Base-by-base conservation (phyloP, 2,797 vertebrate species). In the Chromobotia macracanthus region DNA sequence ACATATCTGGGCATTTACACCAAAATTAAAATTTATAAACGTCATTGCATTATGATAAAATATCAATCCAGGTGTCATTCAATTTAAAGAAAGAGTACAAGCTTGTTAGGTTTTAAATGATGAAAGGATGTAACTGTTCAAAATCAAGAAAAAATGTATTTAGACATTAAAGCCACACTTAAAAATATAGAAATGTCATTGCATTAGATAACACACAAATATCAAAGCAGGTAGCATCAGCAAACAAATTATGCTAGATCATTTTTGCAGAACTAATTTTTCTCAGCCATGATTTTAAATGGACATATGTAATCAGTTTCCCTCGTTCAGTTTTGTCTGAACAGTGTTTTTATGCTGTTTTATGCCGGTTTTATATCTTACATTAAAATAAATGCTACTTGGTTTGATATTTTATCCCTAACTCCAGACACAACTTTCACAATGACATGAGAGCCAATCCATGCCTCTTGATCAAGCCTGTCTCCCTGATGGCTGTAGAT, bases 361-460 rank as follows among this genome's bases (percentile, higher is more conserved):
- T 18, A 11, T 55, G 23, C 46, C 41, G 63, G 5, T 6, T 53
- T 1, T 53, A 53, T 18, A 50, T 18, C 48, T 56, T 21, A 10
- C 19, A 21, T 56, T 3, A 23, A 58, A 58, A 23, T 25, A 58
- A 58, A 58, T 25, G 55, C 10, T 3, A 12, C 55, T 12, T 12
- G 3, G 55, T 58, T 25, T 58, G 21, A 23, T 58, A 13, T 56
- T 56, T 10, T 56, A 48, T 12, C 3, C 46, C 3, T 38, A 38
- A 38, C 69, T 98, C 97, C 53, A 99, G 90, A 58, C 97, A 99
- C 0, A 95, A 97, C 85, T 98, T 96, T 97, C 97, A 99, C 80
- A 99, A 94, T 0, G 92, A 93, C 88, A 98, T 95, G 0, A 99
- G 93, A 0, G 97, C 95, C 0, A 60, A 86, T 2, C 95, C 94